Percentiles rank a stretch among this genome's conserved stretches.
Conservation (phyloP, 1,140 invertebrate genomes). For the Anagrus nilaparvatae region DNA sequence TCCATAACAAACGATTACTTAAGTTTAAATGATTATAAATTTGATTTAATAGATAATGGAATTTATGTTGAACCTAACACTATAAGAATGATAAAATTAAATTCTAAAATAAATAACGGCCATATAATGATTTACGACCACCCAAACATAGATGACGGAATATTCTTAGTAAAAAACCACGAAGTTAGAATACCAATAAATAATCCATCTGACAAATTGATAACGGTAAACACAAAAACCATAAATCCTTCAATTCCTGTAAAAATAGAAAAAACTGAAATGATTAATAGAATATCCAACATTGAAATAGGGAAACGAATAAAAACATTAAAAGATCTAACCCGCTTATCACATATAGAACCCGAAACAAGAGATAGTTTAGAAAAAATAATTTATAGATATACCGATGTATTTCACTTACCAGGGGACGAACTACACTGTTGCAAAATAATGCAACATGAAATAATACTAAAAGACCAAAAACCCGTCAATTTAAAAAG, state of each 20-base stretch:
- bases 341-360: neutral
- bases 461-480: neutral
- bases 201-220: neutral
- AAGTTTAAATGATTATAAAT: no score
- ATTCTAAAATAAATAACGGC: neutral
- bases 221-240: neutral
- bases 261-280: no score
- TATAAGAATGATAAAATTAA: neutral
- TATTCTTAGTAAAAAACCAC: neutral
- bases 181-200: neutral
- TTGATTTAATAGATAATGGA: neutral
- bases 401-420: neutral
- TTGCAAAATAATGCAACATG: no score
- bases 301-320: no score
- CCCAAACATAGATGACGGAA: neutral
- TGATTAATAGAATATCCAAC: neutral
- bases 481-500: constrained; percentile 13
- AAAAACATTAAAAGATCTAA: neutral
- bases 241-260: neutral
- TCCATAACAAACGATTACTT: no score
- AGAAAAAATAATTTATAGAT: neutral
- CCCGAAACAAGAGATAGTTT: neutral
- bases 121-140: neutral
- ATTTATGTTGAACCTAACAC: neutral
- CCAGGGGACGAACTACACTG: neutral